Evolutionary conservation across 2,113 vertebrate species (phyloP).

Genomic region (Diphyllodes magnificus): DNA sequence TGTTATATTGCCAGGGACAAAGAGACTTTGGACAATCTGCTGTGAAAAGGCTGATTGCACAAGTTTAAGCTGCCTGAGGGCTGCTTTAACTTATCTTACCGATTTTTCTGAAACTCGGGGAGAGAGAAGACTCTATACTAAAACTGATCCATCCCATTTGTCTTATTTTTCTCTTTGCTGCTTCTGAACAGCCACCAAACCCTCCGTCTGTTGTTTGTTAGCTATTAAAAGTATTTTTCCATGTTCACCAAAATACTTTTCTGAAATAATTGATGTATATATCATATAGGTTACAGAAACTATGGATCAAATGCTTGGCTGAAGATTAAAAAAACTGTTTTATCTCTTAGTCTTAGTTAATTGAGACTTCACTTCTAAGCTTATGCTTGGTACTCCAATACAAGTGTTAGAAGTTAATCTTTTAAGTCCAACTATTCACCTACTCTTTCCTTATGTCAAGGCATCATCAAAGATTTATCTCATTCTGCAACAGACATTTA

Average conservation of each 20-base stretch:
- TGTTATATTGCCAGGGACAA: neutral
- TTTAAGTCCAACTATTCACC: constrained; percentile 12
- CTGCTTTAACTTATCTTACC: neutral
- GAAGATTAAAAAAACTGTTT: neutral
- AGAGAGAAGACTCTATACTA: neutral
- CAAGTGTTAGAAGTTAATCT: constrained; percentile 26
- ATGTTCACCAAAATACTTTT: neutral
- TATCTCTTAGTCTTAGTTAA: neutral
- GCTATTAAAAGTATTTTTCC: neutral
- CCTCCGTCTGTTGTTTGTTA: neutral
- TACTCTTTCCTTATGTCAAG: neutral
- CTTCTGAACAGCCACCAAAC: neutral
- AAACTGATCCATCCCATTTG: neutral
- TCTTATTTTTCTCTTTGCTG: neutral
- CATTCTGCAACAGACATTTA: neutral
- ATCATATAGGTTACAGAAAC: neutral
- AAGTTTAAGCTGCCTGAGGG: neutral
- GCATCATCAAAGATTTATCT: neutral
- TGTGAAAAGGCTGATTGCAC: neutral
- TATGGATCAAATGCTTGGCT: neutral
- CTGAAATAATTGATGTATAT: neutral
- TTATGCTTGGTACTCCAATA: neutral
- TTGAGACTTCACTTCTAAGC: neutral
- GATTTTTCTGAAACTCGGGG: neutral
- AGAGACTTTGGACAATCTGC: neutral